Conservation (phyloP, 2,888 invertebrate genomes). For the Cerastis leucographa region DNA sequence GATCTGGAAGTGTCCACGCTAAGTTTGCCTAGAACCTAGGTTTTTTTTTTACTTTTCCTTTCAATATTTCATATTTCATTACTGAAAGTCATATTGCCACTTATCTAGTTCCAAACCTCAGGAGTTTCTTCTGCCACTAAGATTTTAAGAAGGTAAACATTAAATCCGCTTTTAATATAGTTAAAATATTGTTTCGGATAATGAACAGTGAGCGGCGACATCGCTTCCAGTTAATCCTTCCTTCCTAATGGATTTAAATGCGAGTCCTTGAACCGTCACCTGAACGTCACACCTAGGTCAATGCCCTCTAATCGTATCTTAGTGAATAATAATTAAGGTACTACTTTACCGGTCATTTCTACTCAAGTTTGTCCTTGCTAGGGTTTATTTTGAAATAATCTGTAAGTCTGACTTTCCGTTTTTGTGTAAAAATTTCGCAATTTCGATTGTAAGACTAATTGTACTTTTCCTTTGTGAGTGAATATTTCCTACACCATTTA, state of each 20-base stretch:
- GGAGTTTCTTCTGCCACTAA: neutral
- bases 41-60: neutral
- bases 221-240: conserved; percentile 44
- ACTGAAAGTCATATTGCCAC: neutral
- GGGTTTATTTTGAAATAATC: too few relatives aligned
- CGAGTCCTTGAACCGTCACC: conserved; percentile 36
- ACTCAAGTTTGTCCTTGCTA: too few relatives aligned
- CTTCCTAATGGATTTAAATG: conserved; percentile 39
- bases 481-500: too few relatives aligned
- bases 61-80: neutral
- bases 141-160: conserved; percentile 19
- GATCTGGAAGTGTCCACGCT: neutral
- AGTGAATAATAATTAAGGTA: conserved; percentile 19
- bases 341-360: conserved; percentile 11
- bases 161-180: conserved; percentile 31
- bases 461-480: too few relatives aligned
- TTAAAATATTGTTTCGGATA: conserved; percentile 53
- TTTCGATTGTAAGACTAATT: too few relatives aligned
- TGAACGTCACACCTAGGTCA: conserved; percentile 13
- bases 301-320: conserved; percentile 18
- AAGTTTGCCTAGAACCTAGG: neutral
- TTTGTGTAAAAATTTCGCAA: too few relatives aligned
- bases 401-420: too few relatives aligned
- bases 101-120: conserved; percentile 1
- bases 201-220: conserved; percentile 38